Percentiles rank a stretch among this genome's conserved stretches.
Conservation (phyloP, 2,797 vertebrate genomes). For the Hapalemur alaotrensis region DNA sequence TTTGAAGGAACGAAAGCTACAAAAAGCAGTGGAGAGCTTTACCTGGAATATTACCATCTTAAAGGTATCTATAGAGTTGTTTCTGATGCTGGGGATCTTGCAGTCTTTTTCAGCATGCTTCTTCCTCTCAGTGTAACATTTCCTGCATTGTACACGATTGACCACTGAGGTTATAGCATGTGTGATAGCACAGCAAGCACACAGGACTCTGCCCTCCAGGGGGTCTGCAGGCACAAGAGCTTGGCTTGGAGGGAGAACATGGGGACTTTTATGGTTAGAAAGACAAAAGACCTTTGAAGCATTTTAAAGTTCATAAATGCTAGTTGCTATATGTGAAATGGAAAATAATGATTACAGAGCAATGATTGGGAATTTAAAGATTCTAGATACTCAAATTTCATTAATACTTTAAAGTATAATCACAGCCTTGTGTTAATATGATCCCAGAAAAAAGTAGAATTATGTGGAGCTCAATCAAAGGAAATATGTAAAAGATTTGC, state of each 20-base stretch:
- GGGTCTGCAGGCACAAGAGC: background rate
- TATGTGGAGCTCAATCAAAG: background rate
- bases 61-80: conserved; percentile 88
- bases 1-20: conserved; percentile 95
- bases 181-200: background rate
- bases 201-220: background rate
- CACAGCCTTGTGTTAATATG: conserved; percentile 46
- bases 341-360: background rate
- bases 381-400: background rate
- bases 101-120: background rate
- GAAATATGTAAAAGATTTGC: background rate
- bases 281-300: background rate
- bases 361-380: background rate
- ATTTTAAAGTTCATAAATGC: background rate
- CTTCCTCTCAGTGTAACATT: fast-evolving
- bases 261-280: background rate
- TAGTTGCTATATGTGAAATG: conserved; percentile 44
- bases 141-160: fast-evolving
- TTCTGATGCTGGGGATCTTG: background rate
- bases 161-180: fast-evolving
- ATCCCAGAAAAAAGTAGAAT: conserved; percentile 32
- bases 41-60: conserved; percentile 99
- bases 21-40: conserved; percentile 97
- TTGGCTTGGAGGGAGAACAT: background rate
- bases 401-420: conserved; percentile 36